Evolutionary conservation across 2,797 vertebrate species (phyloP).

Genomic region (Steatocranus sp.): DNA sequence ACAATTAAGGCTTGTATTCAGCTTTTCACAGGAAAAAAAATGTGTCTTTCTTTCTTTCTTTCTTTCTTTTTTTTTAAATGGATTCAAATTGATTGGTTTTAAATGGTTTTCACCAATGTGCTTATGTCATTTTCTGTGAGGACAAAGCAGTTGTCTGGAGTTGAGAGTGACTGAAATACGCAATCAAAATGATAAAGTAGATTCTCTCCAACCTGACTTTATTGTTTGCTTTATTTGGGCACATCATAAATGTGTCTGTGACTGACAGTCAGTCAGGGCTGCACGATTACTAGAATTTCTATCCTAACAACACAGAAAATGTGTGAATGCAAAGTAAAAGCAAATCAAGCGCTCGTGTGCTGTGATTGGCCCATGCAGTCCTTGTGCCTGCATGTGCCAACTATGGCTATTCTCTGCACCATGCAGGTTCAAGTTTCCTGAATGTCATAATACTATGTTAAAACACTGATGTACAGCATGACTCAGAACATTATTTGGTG

Average conservation of each 20-base stretch:
- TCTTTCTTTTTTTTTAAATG: background rate
- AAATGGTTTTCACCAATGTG: background rate
- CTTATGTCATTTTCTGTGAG: background rate
- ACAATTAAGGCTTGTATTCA: background rate
- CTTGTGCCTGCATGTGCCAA: background rate
- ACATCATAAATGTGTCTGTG: background rate
- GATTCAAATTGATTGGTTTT: background rate
- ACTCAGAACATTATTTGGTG: background rate
- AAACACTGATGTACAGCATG: background rate
- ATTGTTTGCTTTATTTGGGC: background rate
- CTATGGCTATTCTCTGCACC: background rate
- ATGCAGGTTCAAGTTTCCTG: background rate
- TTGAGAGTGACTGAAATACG: background rate
- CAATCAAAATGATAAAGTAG: background rate
- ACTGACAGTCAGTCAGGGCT: background rate
- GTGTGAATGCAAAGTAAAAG: background rate
- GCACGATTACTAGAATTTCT: background rate
- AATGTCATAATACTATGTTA: background rate
- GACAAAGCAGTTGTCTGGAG: background rate
- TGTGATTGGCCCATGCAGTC: background rate
- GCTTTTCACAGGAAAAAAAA: background rate
- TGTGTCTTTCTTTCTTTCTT: background rate
- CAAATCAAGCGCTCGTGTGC: background rate
- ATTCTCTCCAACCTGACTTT: background rate
- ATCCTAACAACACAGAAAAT: background rate